Evolutionary conservation across 2,113 vertebrate genomes (phyloP).

Genomic region (Narcine bancroftii): DNA sequence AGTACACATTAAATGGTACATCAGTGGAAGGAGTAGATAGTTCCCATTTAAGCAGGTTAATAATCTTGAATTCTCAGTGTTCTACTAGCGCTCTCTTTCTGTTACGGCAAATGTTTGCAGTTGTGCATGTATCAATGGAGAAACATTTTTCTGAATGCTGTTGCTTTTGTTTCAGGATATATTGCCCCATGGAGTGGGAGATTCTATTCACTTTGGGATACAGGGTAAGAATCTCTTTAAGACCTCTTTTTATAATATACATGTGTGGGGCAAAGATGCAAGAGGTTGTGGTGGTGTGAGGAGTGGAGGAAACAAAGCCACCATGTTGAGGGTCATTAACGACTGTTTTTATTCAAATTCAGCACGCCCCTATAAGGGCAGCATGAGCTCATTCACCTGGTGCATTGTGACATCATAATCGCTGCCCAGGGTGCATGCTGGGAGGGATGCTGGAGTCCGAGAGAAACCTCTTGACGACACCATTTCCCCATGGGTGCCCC

Average conservation of each 20-base stretch:
- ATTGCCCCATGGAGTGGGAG: slow-evolving; percentile 98
- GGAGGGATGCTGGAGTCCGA: no score
- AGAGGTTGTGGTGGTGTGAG: no score
- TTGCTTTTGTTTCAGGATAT: slow-evolving; percentile 67
- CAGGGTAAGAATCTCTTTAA: slow-evolving; percentile 69
- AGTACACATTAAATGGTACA: neutral
- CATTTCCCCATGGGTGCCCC: no score
- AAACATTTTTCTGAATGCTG: slow-evolving; percentile 3
- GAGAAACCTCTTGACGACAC: no score
- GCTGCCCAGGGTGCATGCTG: no score
- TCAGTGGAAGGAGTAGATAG: neutral
- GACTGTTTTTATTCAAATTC: no score
- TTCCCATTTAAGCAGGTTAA: neutral
- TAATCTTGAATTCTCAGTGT: neutral
- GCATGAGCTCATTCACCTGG: no score
- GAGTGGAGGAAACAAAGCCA: no score
- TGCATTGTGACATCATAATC: no score
- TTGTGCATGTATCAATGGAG: neutral
- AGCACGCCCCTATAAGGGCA: no score
- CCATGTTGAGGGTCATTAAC: no score
- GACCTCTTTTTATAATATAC: neutral
- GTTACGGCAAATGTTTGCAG: neutral
- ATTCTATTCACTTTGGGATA: slow-evolving; percentile 97
- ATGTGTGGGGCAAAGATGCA: no score
- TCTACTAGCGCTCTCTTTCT: neutral